These are phyloP conservation scores for Podocnemis expansa DNA, from an alignment of 2,113 vertebrate species.

Conservation along the genomic window DNA sequence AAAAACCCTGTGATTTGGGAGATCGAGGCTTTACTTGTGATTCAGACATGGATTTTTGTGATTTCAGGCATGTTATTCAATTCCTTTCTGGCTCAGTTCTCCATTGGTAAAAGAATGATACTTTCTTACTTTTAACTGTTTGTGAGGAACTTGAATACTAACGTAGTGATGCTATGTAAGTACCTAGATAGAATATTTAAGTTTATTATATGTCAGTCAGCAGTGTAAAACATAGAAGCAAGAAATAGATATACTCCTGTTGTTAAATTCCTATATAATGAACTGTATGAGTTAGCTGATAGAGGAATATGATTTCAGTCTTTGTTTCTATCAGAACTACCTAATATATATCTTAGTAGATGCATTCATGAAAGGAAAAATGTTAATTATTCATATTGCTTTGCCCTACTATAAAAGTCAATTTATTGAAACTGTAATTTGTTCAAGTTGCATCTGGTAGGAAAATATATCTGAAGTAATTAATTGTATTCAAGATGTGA, in stretches of 20 bases:
- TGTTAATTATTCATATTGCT: constrained; percentile 68
- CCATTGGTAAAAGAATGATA: background rate
- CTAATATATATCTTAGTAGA: constrained; percentile 19
- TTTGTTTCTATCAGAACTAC: constrained; percentile 41
- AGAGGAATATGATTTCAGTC: background rate
- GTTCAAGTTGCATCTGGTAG: constrained; percentile 68
- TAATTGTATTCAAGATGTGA: constrained; percentile 75
- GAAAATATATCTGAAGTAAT: constrained; percentile 77
- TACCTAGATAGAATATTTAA: background rate
- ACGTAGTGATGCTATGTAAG: background rate
- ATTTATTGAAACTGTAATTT: constrained; percentile 73
- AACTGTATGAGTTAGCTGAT: background rate
- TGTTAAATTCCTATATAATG: background rate
- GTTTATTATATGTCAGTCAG: background rate
- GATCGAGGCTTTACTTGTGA: background rate
- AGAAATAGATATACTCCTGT: background rate
- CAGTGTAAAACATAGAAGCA: background rate
- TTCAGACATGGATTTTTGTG: background rate
- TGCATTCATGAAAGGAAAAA: constrained; percentile 53
- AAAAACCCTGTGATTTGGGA: background rate
- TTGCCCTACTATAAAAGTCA: constrained; percentile 65
- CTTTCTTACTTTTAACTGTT: background rate
- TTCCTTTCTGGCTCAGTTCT: constrained; percentile 21
- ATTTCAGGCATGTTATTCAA: background rate
- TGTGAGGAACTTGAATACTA: background rate